Percentiles rank a stretch among this genome's conserved stretches.
Conservation (phyloP, 2,113 vertebrate genomes). For the Eclectus roratus region DNA sequence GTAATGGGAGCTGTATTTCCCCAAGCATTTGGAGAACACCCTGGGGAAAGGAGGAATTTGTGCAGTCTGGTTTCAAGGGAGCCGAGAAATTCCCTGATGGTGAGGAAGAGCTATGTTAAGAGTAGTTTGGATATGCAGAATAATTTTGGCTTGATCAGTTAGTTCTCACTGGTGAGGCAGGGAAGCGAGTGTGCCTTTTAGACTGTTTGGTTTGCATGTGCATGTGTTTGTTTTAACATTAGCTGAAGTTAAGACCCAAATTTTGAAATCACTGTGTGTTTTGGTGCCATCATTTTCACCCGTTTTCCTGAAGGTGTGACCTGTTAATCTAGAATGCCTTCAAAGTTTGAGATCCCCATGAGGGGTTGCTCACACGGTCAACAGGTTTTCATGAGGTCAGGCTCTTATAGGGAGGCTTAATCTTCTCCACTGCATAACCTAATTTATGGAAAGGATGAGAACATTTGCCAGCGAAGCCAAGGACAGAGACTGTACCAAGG, state of each 20-base stretch:
- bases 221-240: neutral
- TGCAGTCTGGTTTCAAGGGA: neutral
- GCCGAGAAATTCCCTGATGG: neutral
- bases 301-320: neutral
- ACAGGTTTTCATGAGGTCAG: neutral
- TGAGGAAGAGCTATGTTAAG: neutral
- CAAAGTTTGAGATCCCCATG: neutral
- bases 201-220: neutral
- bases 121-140: neutral
- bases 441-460: neutral
- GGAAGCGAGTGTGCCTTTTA: neutral
- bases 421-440: neutral
- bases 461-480: rapidly evolving
- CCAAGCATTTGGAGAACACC: neutral
- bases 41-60: neutral
- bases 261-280: neutral
- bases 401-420: neutral
- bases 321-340: neutral
- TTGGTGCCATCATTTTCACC: neutral
- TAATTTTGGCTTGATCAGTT: neutral
- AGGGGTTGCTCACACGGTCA: neutral
- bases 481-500: neutral
- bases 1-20: neutral
- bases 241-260: neutral
- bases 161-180: neutral